Conservation (phyloP, 1,140 invertebrate species). For the Tetramorium parvispinum region DNA sequence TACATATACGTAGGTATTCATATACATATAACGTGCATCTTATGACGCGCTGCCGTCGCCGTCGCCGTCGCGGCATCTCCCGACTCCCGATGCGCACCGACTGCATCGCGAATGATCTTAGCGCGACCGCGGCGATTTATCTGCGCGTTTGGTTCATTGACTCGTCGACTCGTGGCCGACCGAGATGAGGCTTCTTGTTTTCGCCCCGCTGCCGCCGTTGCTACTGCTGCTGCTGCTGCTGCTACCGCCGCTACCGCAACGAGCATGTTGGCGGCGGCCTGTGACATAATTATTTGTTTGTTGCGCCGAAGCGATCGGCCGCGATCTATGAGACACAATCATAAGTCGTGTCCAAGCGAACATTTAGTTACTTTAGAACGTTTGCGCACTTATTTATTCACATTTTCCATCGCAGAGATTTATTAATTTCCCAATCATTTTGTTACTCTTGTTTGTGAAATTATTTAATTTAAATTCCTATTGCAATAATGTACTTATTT, state of each 20-base stretch:
- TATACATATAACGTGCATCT: neutral
- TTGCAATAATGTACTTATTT: neutral
- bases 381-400: neutral
- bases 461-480: neutral
- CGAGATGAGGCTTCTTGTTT: conserved; percentile 70
- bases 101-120: conserved; percentile 55
- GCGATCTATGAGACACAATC: conserved; percentile 29
- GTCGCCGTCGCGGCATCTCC: conserved; percentile 56
- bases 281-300: conserved; percentile 75
- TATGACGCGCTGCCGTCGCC: conserved; percentile 23
- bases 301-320: conserved; percentile 47
- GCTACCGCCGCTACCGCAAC: neutral
- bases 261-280: conserved; percentile 29
- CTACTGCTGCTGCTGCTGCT: neutral
- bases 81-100: conserved; percentile 15
- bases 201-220: conserved; percentile 41
- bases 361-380: neutral
- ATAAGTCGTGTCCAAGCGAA: neutral
- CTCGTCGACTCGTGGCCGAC: conserved; percentile 64
- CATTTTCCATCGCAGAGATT: neutral
- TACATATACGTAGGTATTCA: too few species aligned
- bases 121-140: conserved; percentile 65
- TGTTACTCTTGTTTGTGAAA: neutral
- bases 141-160: conserved; percentile 74
- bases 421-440: neutral